phyloP scores from a whole-genome alignment of 2,113 vertebrate genomes.

The Egretta garzetta region DNA sequence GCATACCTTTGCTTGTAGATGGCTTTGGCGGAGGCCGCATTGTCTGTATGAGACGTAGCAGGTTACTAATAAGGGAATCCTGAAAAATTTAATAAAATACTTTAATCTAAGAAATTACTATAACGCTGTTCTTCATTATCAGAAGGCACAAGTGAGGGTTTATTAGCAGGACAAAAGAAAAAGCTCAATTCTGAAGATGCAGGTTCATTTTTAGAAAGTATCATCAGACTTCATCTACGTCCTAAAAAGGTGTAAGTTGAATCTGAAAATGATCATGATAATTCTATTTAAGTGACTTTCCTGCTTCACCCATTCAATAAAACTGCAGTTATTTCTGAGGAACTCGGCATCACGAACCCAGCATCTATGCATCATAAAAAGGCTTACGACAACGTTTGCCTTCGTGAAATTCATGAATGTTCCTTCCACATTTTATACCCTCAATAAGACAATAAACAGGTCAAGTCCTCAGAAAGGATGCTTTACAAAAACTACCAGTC shows the following conservation, averaged over 20 bases:
- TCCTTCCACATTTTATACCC: background rate
- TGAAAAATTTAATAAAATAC: background rate
- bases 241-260: rapidly evolving
- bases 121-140: rapidly evolving
- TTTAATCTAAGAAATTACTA: background rate
- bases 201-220: background rate
- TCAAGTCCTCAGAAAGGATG: background rate
- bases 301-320: background rate
- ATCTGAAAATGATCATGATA: rapidly evolving
- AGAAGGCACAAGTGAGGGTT: background rate
- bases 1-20: conserved; percentile 83
- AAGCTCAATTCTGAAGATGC: background rate
- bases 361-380: background rate
- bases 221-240: rapidly evolving
- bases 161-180: background rate
- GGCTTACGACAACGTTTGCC: rapidly evolving
- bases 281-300: background rate
- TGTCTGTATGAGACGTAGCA: conserved; percentile 94
- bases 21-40: conserved; percentile 90
- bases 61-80: conserved; percentile 93
- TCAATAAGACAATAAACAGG: background rate
- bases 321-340: background rate
- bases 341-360: background rate
- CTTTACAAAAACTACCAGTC: background rate
- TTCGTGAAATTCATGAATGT: rapidly evolving